Evolutionary conservation across 2,888 invertebrate genomes (phyloP).

Genomic region (Lepidocyrtinus sp.): DNA sequence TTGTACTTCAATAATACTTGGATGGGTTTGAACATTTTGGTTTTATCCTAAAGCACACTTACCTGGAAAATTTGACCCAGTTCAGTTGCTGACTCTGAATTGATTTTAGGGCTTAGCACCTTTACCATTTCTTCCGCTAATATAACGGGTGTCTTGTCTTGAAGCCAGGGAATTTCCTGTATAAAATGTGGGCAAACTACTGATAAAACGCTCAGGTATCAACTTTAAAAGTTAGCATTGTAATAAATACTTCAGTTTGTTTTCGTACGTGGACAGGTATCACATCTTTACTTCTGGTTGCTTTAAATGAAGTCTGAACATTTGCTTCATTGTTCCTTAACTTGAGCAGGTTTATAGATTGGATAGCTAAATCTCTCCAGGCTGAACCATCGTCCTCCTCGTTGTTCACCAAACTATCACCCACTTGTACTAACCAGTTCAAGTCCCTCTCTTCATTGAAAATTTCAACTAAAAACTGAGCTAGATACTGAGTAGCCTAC

Average conservation of each 20-base stretch:
- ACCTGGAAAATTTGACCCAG: slow-evolving; percentile 64
- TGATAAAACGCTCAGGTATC: neutral
- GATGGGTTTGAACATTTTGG: neutral
- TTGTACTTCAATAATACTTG: neutral
- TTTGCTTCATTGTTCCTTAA: slow-evolving; percentile 62
- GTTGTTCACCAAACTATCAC: slow-evolving; percentile 51
- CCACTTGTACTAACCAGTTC: slow-evolving; percentile 65
- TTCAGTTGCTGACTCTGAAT: slow-evolving; percentile 49
- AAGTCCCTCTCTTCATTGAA: slow-evolving; percentile 66
- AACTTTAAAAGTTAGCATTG: neutral
- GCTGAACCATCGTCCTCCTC: slow-evolving; percentile 55
- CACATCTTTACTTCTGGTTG: slow-evolving; percentile 58
- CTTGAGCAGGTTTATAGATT: slow-evolving; percentile 67
- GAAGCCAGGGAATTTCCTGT: slow-evolving; percentile 67
- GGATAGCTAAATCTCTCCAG: slow-evolving; percentile 60
- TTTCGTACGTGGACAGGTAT: slow-evolving; percentile 61
- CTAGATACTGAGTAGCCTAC: slow-evolving; percentile 64
- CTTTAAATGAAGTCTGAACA: slow-evolving; percentile 64
- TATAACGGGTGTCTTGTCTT: slow-evolving; percentile 59
- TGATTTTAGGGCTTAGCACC: slow-evolving; percentile 66
- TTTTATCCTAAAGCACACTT: slow-evolving; percentile 22
- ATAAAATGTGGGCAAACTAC: neutral
- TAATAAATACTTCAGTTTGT: neutral
- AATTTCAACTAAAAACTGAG: slow-evolving; percentile 66
- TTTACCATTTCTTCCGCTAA: slow-evolving; percentile 68